Conservation (phyloP, 2,888 invertebrate species). For the Gryllus longicercus region DNA sequence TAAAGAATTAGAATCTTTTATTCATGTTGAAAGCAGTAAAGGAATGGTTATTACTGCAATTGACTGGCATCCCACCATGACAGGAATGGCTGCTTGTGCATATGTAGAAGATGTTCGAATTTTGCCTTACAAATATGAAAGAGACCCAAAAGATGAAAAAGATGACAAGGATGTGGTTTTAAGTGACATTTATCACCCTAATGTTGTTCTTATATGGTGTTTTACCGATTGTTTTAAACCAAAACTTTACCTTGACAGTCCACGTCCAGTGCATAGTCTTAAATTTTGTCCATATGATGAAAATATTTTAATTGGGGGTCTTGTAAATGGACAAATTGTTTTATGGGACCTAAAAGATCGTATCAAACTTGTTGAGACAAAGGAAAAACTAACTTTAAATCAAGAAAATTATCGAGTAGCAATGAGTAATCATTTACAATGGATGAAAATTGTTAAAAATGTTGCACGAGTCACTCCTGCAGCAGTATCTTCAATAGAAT, state of each 20-base stretch:
- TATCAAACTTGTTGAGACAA: neutral
- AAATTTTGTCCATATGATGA: neutral
- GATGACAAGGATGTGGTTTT: neutral
- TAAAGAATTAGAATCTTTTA: neutral
- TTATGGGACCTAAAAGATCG: neutral
- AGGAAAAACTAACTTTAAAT: neutral
- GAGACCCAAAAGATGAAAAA: neutral
- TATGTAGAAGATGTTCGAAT: neutral
- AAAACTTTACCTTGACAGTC: neutral
- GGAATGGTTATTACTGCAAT: neutral
- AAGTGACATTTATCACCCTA: neutral
- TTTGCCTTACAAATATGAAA: neutral
- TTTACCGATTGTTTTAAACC: neutral
- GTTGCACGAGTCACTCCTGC: neutral
- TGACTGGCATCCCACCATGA: neutral
- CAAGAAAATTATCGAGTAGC: neutral
- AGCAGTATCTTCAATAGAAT: conserved; percentile 4
- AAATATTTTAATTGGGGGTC: neutral
- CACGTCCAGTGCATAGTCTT: neutral
- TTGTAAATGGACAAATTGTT: neutral
- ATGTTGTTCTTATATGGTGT: neutral
- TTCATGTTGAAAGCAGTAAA: neutral
- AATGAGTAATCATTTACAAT: neutral
- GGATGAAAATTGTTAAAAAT: neutral
- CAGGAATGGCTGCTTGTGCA: neutral